These are phyloP conservation scores for Lepidocolaptes lacrymiger DNA, from an alignment of 2,797 vertebrate species.

Conservation along the genomic window DNA sequence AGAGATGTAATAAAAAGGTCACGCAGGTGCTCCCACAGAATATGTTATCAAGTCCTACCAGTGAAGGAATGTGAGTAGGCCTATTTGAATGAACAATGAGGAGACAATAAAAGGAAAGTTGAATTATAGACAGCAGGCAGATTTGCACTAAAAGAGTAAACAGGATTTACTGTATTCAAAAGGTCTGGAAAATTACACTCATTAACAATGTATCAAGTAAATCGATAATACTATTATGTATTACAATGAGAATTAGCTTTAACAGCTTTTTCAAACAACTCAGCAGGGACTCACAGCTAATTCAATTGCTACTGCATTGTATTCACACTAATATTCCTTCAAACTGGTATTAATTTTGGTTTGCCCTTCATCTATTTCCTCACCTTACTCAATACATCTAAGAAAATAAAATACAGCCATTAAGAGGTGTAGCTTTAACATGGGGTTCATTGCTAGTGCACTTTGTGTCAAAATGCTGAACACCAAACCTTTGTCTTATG, in stretches of 20 bases:
- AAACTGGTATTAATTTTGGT: not conserved
- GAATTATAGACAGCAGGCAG: slow-evolving; percentile 3
- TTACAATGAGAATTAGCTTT: slow-evolving; percentile 46
- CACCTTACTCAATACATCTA: not conserved
- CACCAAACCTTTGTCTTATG: not conserved
- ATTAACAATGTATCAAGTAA: slow-evolving; percentile 35
- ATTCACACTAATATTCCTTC: not conserved
- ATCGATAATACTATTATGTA: slow-evolving; percentile 47
- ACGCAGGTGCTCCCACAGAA: not conserved
- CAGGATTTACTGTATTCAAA: slow-evolving; percentile 53
- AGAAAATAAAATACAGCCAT: not conserved
- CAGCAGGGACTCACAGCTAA: slow-evolving; percentile 21
- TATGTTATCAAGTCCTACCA: slow-evolving; percentile 2
- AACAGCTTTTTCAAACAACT: slow-evolving; percentile 27
- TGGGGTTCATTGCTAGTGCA: not conserved
- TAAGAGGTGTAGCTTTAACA: not conserved
- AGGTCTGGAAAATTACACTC: slow-evolving; percentile 47
- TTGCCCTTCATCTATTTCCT: not conserved
- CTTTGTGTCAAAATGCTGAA: not conserved
- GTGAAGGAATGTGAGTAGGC: slow-evolving; percentile 13
- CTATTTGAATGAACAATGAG: slow-evolving; percentile 33
- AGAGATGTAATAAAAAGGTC: slow-evolving; percentile 54
- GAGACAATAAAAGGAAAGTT: not conserved
- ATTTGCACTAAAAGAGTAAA: slow-evolving; percentile 27
- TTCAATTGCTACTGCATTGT: slow-evolving; percentile 6